These are phyloP conservation scores for Drosophila falleni DNA, from an alignment of 2,888 invertebrate species.

Conservation along the genomic window DNA sequence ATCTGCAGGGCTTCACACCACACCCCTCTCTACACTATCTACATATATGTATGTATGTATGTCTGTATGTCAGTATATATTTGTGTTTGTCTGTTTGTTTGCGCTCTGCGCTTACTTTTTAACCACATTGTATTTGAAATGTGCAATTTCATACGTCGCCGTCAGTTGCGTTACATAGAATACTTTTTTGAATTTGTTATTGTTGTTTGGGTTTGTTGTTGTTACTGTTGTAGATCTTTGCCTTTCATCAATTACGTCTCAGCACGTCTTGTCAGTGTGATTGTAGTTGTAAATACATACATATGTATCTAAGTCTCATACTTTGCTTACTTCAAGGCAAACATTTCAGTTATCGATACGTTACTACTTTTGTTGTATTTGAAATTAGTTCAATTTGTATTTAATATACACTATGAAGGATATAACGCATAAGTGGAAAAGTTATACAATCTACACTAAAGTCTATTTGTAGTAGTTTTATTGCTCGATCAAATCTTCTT, in stretches of 20 bases:
- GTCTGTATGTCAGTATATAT: conserved; percentile 57
- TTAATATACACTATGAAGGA: neutral
- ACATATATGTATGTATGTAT: conserved; percentile 43
- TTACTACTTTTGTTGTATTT: conserved; percentile 20
- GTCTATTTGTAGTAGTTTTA: neutral
- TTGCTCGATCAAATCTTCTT: no score
- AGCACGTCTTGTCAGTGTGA: conserved; percentile 32
- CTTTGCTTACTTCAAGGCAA: conserved; percentile 35
- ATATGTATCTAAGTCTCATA: conserved; percentile 8
- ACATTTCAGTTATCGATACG: conserved; percentile 17
- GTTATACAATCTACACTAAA: neutral
- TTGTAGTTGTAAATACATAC: conserved; percentile 5
- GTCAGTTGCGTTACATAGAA: conserved; percentile 44
- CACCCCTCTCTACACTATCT: neutral
- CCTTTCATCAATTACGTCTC: conserved; percentile 70
- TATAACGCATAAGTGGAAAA: neutral
- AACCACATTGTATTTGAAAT: conserved; percentile 80
- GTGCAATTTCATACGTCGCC: conserved; percentile 76
- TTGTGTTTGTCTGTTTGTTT: conserved; percentile 60
- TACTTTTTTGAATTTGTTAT: conserved; percentile 34
- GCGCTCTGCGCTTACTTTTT: conserved; percentile 71
- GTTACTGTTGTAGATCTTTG: conserved; percentile 53
- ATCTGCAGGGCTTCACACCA: conserved; percentile 45
- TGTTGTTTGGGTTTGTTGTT: conserved; percentile 29
- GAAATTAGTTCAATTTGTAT: conserved; percentile 20